Evolutionary conservation across 2,113 vertebrate species (phyloP).

Genomic region (Saguinus imperator): DNA sequence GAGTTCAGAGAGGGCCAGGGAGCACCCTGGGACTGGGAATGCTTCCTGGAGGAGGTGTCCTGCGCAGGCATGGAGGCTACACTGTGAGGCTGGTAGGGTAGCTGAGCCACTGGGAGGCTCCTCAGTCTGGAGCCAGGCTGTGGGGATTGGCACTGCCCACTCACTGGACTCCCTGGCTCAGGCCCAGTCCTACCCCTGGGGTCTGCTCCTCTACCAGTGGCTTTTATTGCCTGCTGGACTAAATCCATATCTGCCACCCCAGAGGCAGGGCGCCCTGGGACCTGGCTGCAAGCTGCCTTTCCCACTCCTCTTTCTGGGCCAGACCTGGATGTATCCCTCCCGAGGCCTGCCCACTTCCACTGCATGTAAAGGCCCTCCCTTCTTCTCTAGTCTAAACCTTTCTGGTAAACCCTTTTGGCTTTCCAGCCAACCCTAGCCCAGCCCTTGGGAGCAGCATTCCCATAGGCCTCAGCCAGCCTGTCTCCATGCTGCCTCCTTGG

Average conservation of each 20-base stretch:
- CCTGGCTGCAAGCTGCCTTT: neutral
- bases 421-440: neutral
- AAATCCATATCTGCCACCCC: neutral
- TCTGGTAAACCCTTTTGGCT: neutral
- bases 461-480: neutral
- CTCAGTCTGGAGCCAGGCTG: neutral
- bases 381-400: neutral
- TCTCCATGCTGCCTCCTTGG: neutral
- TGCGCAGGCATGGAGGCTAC: rapidly evolving
- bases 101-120: neutral
- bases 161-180: neutral
- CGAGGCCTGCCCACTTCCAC: neutral
- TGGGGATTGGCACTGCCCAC: neutral
- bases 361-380: neutral
- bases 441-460: too few species aligned
- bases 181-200: neutral
- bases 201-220: neutral
- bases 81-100: neutral
- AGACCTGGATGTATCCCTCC: neutral
- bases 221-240: neutral
- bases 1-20: neutral
- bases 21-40: neutral
- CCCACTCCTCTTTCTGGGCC: neutral
- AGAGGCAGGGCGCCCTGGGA: neutral
- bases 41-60: neutral